These are phyloP conservation scores for Actinostola sp. DNA, from an alignment of 92 coral and sea anemone genomes.

Conservation along the genomic window DNA sequence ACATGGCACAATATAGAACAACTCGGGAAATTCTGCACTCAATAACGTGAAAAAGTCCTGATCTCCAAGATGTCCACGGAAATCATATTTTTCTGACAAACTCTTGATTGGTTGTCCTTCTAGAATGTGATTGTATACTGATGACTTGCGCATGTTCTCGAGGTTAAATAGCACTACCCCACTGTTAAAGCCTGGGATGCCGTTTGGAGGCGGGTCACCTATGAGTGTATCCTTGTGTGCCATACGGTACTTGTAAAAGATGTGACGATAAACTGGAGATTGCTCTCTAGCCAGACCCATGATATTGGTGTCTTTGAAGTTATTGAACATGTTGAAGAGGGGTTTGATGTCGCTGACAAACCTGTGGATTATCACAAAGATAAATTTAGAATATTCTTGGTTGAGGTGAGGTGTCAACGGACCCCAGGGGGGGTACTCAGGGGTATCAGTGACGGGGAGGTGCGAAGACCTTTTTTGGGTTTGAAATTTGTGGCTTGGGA, in stretches of 20 bases:
- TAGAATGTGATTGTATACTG: slow-evolving; percentile 50
- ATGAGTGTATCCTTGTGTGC: slow-evolving; percentile 64
- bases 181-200: slow-evolving; percentile 87
- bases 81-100: slow-evolving; percentile 58
- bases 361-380: too few species aligned
- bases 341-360: slow-evolving; percentile 80
- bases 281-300: slow-evolving; percentile 86
- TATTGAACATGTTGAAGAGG: slow-evolving; percentile 73
- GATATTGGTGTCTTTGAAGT: slow-evolving; percentile 64
- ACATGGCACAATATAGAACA: slow-evolving; percentile 81
- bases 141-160: slow-evolving; percentile 69
- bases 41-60: slow-evolving; percentile 84
- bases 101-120: slow-evolving; percentile 36
- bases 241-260: slow-evolving; percentile 51
- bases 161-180: slow-evolving; percentile 77
- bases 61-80: slow-evolving; percentile 89
- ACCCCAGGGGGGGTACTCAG: too few species aligned
- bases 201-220: slow-evolving; percentile 88
- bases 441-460: too few species aligned
- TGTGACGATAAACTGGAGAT: slow-evolving; percentile 86
- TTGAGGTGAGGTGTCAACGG: too few species aligned
- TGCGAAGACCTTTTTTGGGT: too few species aligned
- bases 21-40: slow-evolving; percentile 66
- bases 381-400: too few species aligned
- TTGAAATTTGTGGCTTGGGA: too few species aligned